Evolutionary conservation across 92 coral and sea anemone species (phyloP).

Genomic region (Umimayanthus kanabou): DNA sequence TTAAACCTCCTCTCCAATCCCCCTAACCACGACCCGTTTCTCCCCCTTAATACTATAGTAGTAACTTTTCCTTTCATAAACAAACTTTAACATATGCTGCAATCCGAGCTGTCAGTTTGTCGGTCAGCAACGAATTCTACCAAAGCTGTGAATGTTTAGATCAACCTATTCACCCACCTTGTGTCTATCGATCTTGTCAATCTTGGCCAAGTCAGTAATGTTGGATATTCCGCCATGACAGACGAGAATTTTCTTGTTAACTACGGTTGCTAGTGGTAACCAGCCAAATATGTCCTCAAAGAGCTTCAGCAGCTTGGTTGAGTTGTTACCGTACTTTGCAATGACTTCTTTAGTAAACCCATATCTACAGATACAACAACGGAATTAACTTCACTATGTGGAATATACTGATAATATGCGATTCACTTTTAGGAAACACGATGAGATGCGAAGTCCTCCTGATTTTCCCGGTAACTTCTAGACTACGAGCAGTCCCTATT

Average conservation of each 20-base stretch:
- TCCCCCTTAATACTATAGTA: no score
- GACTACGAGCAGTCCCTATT: no score
- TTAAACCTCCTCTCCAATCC: no score
- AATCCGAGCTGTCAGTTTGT: no score
- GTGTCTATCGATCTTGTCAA: slow-evolving; percentile 87
- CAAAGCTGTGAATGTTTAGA: no score
- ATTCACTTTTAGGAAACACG: no score
- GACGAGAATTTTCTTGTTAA: slow-evolving; percentile 86
- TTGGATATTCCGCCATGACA: slow-evolving; percentile 94
- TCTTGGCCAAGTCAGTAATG: slow-evolving; percentile 78
- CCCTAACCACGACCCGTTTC: no score
- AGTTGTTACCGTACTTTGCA: slow-evolving; percentile 70
- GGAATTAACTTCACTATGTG: not conserved
- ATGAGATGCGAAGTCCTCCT: no score
- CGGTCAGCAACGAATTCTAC: not conserved
- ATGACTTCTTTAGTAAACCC: slow-evolving; percentile 91
- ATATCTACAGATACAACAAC: slow-evolving; percentile 57
- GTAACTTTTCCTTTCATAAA: no score
- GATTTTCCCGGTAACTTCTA: no score
- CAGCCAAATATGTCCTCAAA: slow-evolving; percentile 95
- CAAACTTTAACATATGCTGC: no score
- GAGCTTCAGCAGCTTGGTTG: slow-evolving; percentile 76
- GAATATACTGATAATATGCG: no score
- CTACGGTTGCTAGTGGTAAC: slow-evolving; percentile 96
- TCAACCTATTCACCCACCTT: slow-evolving; percentile 55